These are phyloP conservation scores for Orcinus orca DNA, from an alignment of 2,113 vertebrate species.

Conservation along the genomic window DNA sequence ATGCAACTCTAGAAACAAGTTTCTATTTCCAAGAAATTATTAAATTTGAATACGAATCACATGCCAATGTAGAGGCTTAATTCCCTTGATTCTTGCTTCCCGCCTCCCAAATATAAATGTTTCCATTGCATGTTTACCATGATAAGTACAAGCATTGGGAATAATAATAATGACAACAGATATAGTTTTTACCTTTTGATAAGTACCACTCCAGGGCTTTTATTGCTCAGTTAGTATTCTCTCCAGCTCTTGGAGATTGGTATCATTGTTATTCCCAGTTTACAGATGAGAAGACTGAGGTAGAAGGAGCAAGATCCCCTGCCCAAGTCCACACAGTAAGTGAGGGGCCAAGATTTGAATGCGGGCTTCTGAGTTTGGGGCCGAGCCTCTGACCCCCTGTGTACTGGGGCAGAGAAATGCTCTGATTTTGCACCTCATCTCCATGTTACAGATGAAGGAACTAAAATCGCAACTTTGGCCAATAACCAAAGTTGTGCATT, in stretches of 20 bases:
- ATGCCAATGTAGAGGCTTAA: not conserved
- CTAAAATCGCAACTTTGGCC: rapidly evolving
- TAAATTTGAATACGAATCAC: not conserved
- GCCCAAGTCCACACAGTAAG: not conserved
- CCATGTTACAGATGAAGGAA: not conserved
- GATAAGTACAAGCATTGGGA: not conserved
- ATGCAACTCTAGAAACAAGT: not conserved
- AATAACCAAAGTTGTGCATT: rapidly evolving
- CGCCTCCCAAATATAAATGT: not conserved
- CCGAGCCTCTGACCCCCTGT: no score
- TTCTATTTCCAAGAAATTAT: not conserved
- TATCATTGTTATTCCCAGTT: not conserved
- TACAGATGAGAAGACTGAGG: not conserved
- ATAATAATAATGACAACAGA: not conserved
- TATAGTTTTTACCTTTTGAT: no score
- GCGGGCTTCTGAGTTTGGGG: no score
- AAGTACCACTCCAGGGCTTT: not conserved
- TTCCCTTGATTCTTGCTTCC: not conserved
- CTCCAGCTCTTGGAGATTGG: rapidly evolving
- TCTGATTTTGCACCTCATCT: rapidly evolving
- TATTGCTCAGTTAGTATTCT: not conserved
- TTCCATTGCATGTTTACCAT: rapidly evolving
- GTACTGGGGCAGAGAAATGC: rapidly evolving
- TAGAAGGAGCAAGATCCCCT: no score
- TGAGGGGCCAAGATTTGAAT: not conserved